Evolutionary conservation across 2,113 vertebrate species (phyloP).

Genomic region (Axis porcinus): DNA sequence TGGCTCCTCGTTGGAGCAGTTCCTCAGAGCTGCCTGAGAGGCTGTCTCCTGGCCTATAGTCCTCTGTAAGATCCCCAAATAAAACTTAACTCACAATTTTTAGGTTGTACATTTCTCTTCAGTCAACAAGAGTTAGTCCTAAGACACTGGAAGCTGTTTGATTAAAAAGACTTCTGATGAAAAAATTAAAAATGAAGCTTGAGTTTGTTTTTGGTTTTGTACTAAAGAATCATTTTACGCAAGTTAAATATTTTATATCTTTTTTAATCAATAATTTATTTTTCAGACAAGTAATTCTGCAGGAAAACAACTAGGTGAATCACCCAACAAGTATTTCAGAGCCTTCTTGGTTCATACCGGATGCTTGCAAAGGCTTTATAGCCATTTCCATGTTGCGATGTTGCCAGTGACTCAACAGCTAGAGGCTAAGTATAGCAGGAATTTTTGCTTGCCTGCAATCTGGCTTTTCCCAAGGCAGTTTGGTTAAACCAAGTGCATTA

Average conservation of each 20-base stretch:
- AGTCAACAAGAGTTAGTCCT: not conserved
- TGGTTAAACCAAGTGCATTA: not conserved
- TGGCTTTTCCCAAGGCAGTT: not conserved
- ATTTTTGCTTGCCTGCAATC: not conserved
- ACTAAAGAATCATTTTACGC: not conserved
- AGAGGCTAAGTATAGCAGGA: not conserved
- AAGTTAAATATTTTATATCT: not conserved
- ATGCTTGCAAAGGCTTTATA: constrained; percentile 30
- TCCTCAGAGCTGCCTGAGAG: not conserved
- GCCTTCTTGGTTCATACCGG: not conserved
- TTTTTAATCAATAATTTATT: not conserved
- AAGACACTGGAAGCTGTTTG: not conserved
- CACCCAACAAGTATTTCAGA: not conserved
- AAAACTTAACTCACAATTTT: not conserved
- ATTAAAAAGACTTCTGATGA: not conserved
- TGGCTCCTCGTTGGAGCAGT: not conserved
- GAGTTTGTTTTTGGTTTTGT: not conserved
- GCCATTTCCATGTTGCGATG: not conserved
- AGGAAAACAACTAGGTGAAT: not conserved
- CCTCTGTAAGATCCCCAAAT: not conserved
- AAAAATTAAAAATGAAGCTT: not conserved
- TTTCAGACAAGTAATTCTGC: not conserved
- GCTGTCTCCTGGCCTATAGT: not conserved
- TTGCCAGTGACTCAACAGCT: not conserved
- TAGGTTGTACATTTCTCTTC: not conserved